Evolutionary conservation across 2,113 vertebrate species (phyloP).

Genomic region (Fulica atra): DNA sequence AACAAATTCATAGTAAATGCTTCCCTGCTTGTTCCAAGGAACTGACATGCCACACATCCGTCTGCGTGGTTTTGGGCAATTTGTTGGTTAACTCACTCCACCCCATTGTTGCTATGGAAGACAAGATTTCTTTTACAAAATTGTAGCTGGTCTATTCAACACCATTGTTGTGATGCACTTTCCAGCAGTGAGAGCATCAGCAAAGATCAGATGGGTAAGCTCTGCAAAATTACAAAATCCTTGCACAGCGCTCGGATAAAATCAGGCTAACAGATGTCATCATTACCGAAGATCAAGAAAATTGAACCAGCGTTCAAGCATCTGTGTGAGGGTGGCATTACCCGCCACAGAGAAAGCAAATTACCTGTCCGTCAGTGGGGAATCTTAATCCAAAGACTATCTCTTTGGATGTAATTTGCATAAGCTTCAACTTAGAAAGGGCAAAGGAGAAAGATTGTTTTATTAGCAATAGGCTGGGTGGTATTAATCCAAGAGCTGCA

Average conservation of each 20-base stretch:
- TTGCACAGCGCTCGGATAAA: background rate
- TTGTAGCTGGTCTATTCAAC: background rate
- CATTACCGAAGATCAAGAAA: conserved; percentile 2
- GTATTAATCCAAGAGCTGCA: background rate
- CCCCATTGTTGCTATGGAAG: background rate
- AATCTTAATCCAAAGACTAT: conserved; percentile 23
- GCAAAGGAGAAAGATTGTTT: conserved; percentile 37
- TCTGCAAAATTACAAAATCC: conserved; percentile 18
- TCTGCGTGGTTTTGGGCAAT: background rate
- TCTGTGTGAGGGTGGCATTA: background rate
- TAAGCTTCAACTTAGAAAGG: conserved; percentile 2
- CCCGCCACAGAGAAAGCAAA: conserved; percentile 2
- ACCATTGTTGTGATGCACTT: background rate
- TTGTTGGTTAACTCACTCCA: background rate
- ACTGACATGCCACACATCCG: background rate
- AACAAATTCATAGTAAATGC: background rate
- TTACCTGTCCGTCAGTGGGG: background rate
- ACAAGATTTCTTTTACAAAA: background rate
- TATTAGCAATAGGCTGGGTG: background rate
- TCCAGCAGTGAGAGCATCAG: background rate
- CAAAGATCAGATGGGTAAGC: background rate
- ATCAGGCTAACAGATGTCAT: conserved; percentile 23
- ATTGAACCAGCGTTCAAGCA: background rate
- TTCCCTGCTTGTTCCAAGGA: background rate
- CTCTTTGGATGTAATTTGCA: conserved; percentile 31